Evolutionary conservation across 2,888 invertebrate species (phyloP), one percentile per base, ranked within the genome.

Genomic region (Coenonympha arcania): DNA sequence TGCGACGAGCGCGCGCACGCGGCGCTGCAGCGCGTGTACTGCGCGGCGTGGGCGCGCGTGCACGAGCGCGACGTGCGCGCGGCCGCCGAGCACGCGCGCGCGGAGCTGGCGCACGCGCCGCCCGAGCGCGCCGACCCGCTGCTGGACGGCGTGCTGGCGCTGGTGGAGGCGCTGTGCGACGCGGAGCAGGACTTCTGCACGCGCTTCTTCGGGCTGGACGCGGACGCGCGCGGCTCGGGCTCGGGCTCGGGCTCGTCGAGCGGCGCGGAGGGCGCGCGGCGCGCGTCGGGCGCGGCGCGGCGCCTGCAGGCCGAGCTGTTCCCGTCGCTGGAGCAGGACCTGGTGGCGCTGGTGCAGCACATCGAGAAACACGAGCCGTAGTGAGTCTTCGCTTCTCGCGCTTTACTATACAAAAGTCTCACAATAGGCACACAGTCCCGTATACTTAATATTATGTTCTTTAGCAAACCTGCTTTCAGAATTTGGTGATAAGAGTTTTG

Each of bases 171-270:
- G 3, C 91, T 96, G 48, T 97, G 98, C 71, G 88, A 97, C 58
- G 93, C 95, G 18, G 99, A 99, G 76, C 98, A 98, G 81, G 93
- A 95, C 61, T 99, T 99, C 80, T 98, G 97, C 73, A 91, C 94
- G 13, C 89, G 91, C 54, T 99, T 98, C 85, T 96, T 99, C 75
- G 94, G 95, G 76, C 87, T 96, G 63, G 93, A 93, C 66, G 88
- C 69, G 5, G 84, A 84, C 40, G 60, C 68, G 54, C 62, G 70
- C 31, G 51, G 49, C 48, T 55, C 58, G 43, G 55, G 18, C 55
- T 58, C 48, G 50, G 62, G 61, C 4, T 61, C 61, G 8, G 61
- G 62, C 6, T 95, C 95, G 79, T 91, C 95, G 45, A 19, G 50
- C 50, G 50, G 55, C 58, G 43, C 59, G 61, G 48, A 66, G 54